phyloP scores from a whole-genome alignment of 2,113 vertebrate genomes.

The Formicarius rufipectus region DNA sequence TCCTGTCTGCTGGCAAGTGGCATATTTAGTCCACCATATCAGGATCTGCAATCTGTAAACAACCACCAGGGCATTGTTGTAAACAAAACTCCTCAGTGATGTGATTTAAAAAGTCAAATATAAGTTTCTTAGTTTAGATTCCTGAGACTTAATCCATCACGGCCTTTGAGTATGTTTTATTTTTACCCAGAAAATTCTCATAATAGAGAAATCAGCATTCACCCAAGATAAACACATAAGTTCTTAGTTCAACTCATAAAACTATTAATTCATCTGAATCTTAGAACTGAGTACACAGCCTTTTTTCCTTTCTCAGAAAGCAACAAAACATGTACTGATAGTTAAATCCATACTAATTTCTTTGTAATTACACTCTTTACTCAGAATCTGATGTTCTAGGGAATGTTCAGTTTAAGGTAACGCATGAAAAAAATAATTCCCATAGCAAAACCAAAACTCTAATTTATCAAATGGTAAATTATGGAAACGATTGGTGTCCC shows the following conservation, averaged over 20 bases:
- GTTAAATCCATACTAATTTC: not conserved
- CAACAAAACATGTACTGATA: not conserved
- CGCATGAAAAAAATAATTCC: not conserved
- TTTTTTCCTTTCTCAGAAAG: not conserved
- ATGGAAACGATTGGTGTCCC: not conserved
- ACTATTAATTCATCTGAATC: not conserved
- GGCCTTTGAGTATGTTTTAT: conserved; percentile 1
- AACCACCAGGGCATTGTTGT: not conserved
- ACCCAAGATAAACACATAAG: not conserved
- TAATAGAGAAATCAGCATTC: not conserved
- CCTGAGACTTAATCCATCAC: not conserved
- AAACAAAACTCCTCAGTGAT: not conserved
- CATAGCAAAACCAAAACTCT: not conserved
- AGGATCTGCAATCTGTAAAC: not conserved
- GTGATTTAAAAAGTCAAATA: not conserved
- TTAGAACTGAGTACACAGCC: not conserved
- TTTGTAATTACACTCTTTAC: not conserved
- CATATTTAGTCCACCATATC: not conserved
- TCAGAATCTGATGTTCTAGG: not conserved
- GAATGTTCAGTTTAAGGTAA: not conserved
- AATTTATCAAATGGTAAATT: not conserved
- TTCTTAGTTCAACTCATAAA: not conserved
- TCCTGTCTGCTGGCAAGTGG: not conserved
- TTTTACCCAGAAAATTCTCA: not conserved
- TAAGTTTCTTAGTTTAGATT: conserved; percentile 17